Evolutionary conservation across 2,113 vertebrate genomes (phyloP), one percentile per base, ranked within the genome.

Genomic region (Bagarius yarrelli): DNA sequence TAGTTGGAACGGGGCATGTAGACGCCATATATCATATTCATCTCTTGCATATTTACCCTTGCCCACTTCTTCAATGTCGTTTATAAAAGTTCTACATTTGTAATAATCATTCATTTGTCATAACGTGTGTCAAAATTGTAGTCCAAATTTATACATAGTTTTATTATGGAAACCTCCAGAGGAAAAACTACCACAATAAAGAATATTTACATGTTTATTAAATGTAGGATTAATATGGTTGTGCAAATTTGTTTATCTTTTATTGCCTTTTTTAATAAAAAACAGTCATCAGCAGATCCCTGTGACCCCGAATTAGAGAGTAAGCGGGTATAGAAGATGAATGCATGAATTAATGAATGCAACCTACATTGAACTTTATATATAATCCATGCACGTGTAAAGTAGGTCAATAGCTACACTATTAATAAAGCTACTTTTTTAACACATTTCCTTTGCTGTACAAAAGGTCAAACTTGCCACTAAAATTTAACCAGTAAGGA

Each of bases 161-260:
- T 59, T 21, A 59, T 2, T 59, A 16, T 59, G 19, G 19, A 4
- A 4, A 25, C 23, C 8, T 12, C 4, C 21, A 59, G 23, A 57
- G 55, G 55, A 8, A 57, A 57, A 57, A 57, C 23, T 57, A 57
- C n/a, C n/a, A 25, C 23, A 59, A 25, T 12, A n/a, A 3, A n/a
- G 23, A 12, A 59, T 59, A n/a, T n/a, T 59, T 12, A 59, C 56
- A n/a, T n/a, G 14, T 59, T 0, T n/a, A 25, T 2, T 59, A 59
- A n/a, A 21, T 56, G 56, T n/a, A 57, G 56, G 23, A 57, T 57
- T 57, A 3, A 59, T n/a, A n/a, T 85, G 83, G 66, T 72, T 74
- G 79, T 59, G 72, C 66, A 83, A 83, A 84, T n/a, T n/a, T n/a
- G n/a, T n/a, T n/a, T n/a, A n/a, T n/a, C n/a, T n/a, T n/a, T n/a